Evolutionary conservation across 2,113 vertebrate species (phyloP).

Genomic region (Melospiza melodia): DNA sequence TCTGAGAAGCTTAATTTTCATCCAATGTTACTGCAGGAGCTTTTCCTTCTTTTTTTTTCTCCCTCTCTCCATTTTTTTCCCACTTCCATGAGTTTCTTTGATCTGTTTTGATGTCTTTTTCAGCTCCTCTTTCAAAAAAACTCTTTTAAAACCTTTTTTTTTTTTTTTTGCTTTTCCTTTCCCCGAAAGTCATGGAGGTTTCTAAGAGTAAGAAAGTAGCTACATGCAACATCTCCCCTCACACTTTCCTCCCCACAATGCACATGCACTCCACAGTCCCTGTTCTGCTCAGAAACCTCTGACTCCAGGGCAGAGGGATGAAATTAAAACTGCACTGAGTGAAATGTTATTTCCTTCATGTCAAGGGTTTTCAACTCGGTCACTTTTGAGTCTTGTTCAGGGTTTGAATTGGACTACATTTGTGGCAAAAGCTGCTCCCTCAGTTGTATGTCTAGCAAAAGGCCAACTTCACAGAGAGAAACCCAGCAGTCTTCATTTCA

Average conservation of each 20-base stretch:
- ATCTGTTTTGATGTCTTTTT: conserved; percentile 80
- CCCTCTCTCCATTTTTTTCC: not conserved
- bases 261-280: not conserved
- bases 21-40: conserved; percentile 69
- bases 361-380: conserved; percentile 51
- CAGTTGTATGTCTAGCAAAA: conserved; percentile 43
- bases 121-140: conserved; percentile 66
- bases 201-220: conserved; percentile 47
- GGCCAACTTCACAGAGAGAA: conserved; percentile 51
- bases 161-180: not conserved
- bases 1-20: conserved; percentile 75
- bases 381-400: conserved; percentile 50
- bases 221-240: not conserved
- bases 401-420: conserved; percentile 42
- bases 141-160: conserved; percentile 37
- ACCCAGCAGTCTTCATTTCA: conserved; percentile 39
- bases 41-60: conserved; percentile 44
- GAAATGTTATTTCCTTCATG: conserved; percentile 59
- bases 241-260: conserved; percentile 16
- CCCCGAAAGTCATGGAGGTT: conserved; percentile 55
- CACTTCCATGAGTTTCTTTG: conserved; percentile 73
- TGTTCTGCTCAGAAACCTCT: conserved; percentile 28
- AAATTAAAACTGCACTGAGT: conserved; percentile 48
- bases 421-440: conserved; percentile 51
- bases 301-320: conserved; percentile 35